phyloP scores from a whole-genome alignment of 2,888 invertebrate species.

The Ceraclea dissimilis region DNA sequence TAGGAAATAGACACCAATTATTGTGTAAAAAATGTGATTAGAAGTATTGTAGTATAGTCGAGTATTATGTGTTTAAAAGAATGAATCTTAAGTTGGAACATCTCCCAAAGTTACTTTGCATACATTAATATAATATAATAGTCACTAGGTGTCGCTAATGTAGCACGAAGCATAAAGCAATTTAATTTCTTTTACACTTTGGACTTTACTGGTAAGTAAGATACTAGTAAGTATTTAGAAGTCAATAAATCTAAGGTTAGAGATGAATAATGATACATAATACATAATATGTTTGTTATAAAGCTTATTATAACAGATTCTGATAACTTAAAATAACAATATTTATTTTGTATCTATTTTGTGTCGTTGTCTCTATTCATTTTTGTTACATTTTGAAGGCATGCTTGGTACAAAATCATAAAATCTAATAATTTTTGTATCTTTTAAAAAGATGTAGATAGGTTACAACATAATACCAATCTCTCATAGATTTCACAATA shows the following conservation, averaged over 20 bases:
- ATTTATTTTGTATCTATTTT: constrained; percentile 19
- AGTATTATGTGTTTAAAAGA: too few relatives aligned
- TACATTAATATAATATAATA: background rate
- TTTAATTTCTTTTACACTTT: constrained; percentile 15
- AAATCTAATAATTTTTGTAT: background rate
- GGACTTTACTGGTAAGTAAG: constrained; percentile 7
- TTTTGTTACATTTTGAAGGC: constrained; percentile 27
- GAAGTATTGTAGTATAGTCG: too few relatives aligned
- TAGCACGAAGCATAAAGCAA: constrained; percentile 28
- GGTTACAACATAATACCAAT: too few relatives aligned
- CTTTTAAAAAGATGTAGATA: background rate
- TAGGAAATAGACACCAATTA: too few relatives aligned
- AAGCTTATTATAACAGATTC: background rate
- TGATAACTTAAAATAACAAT: background rate
- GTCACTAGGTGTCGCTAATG: constrained; percentile 50
- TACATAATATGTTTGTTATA: background rate
- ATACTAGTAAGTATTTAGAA: constrained; percentile 22
- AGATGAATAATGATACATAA: background rate
- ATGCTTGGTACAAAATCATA: constrained; percentile 18
- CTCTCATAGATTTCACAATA: too few relatives aligned
- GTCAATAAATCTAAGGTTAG: constrained; percentile 19
- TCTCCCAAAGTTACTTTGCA: background rate
- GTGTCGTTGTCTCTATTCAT: constrained; percentile 29
- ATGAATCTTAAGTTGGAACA: background rate
- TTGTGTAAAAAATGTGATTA: too few relatives aligned